These are phyloP conservation scores for Camponotus vicinus DNA, from an alignment of 1,140 invertebrate species.

Conservation along the genomic window DNA sequence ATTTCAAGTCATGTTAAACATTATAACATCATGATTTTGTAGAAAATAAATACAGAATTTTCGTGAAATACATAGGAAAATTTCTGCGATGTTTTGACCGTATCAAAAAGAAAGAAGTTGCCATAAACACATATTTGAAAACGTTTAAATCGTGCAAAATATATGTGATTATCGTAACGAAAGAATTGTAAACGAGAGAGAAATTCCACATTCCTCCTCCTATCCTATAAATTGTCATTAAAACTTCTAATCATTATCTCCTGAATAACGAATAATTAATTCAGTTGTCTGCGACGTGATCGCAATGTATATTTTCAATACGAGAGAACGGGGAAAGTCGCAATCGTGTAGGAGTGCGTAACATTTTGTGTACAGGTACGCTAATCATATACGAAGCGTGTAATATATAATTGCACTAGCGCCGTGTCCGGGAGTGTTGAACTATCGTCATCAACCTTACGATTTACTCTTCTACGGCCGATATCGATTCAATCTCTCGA, in stretches of 20 bases:
- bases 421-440: slow-evolving; percentile 47
- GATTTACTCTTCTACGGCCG: slow-evolving; percentile 26
- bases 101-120: not conserved
- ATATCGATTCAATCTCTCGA: slow-evolving; percentile 49
- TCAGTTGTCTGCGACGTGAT: slow-evolving; percentile 21
- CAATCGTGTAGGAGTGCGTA: not conserved
- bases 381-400: slow-evolving; percentile 41
- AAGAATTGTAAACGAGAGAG: not conserved
- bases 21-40: not conserved
- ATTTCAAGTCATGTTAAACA: not conserved
- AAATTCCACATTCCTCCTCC: not conserved
- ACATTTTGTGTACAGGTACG: slow-evolving; percentile 24
- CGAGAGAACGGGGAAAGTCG: slow-evolving; percentile 29
- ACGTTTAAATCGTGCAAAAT: not conserved
- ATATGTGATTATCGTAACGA: slow-evolving; percentile 15
- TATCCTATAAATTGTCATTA: not conserved
- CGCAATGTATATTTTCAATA: slow-evolving; percentile 18
- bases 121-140: not conserved
- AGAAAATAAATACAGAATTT: not conserved
- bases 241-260: slow-evolving; percentile 41
- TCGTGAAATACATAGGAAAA: not conserved
- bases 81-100: not conserved
- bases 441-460: slow-evolving; percentile 44
- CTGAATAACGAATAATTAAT: not conserved
- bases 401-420: slow-evolving; percentile 36